Conservation (phyloP, 2,888 invertebrate species). For the Rhaphigaster nebulosa region DNA sequence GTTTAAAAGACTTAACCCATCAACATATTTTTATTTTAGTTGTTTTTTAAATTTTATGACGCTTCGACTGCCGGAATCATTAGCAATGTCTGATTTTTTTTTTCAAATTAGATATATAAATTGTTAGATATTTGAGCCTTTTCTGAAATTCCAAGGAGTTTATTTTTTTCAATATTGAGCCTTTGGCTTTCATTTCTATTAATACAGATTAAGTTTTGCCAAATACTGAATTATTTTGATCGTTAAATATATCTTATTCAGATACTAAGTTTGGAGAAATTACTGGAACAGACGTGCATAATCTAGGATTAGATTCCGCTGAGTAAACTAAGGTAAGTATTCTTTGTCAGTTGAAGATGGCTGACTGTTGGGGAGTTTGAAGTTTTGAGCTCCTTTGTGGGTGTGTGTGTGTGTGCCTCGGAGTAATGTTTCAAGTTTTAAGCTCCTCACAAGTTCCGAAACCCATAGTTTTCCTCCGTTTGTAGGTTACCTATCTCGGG, state of each 20-base stretch:
- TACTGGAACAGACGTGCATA: neutral
- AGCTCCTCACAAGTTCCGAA: neutral
- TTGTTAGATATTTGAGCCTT: too few relatives aligned
- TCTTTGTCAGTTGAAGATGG: slow-evolving; percentile 24
- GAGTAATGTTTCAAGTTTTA: slow-evolving; percentile 42
- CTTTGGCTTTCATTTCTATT: too few relatives aligned
- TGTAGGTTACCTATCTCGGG: neutral
- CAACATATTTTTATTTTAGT: too few relatives aligned
- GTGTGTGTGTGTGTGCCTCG: neutral
- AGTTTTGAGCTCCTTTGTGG: slow-evolving; percentile 12
- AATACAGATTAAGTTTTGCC: too few relatives aligned
- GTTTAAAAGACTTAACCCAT: too few relatives aligned
- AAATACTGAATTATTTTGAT: too few relatives aligned
- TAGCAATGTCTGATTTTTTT: too few relatives aligned
- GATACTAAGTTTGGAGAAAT: neutral
- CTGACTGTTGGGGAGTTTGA: neutral
- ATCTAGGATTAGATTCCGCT: neutral
- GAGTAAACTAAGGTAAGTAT: neutral
- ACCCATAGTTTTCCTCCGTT: slow-evolving; percentile 14
- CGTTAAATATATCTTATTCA: neutral
- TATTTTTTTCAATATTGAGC: too few relatives aligned
- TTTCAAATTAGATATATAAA: too few relatives aligned
- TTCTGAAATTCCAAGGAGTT: too few relatives aligned
- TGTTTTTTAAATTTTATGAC: too few relatives aligned
- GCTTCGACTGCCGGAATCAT: too few relatives aligned